Conservation (phyloP, 2,888 invertebrate genomes). For the Leptothorax acervorum region DNA sequence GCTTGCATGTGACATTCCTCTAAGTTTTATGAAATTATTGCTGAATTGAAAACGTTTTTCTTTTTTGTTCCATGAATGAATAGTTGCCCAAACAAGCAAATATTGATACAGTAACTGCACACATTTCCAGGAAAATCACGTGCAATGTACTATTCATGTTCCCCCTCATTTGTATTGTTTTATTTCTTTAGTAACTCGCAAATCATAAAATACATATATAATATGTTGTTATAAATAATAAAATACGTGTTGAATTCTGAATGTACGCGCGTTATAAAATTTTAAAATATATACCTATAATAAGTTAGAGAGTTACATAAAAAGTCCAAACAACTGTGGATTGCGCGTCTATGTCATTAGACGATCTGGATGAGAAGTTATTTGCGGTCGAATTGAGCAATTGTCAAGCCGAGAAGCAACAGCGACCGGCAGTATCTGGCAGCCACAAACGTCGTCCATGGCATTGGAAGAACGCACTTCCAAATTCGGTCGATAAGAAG, state of each 20-base stretch:
- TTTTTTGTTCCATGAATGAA: slow-evolving; percentile 36
- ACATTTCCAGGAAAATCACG: slow-evolving; percentile 9
- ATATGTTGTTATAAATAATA: slow-evolving; percentile 3
- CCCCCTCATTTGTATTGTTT: slow-evolving; percentile 26
- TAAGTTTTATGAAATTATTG: slow-evolving; percentile 45
- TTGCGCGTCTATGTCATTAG: slow-evolving; percentile 79
- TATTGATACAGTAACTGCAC: slow-evolving; percentile 36
- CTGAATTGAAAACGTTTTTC: slow-evolving; percentile 34
- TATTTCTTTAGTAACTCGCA: slow-evolving; percentile 12
- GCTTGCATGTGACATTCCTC: slow-evolving; percentile 47
- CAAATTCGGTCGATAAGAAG: slow-evolving; percentile 80
- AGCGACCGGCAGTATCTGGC: slow-evolving; percentile 65
- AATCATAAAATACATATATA: slow-evolving; percentile 23
- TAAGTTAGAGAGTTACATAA: slow-evolving; percentile 46
- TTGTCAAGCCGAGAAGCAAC: slow-evolving; percentile 73
- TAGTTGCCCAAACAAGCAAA: slow-evolving; percentile 40
- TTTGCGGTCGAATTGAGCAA: slow-evolving; percentile 79
- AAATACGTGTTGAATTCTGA: neutral
- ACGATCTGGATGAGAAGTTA: slow-evolving; percentile 85
- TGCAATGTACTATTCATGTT: slow-evolving; percentile 31
- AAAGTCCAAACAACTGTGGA: slow-evolving; percentile 60
- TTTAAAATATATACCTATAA: slow-evolving; percentile 28
- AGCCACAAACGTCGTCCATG: slow-evolving; percentile 79
- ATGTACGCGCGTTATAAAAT: neutral
- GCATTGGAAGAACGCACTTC: slow-evolving; percentile 81